Conservation (phyloP, 2,797 vertebrate genomes). For the Chiloscyllium punctatum region DNA sequence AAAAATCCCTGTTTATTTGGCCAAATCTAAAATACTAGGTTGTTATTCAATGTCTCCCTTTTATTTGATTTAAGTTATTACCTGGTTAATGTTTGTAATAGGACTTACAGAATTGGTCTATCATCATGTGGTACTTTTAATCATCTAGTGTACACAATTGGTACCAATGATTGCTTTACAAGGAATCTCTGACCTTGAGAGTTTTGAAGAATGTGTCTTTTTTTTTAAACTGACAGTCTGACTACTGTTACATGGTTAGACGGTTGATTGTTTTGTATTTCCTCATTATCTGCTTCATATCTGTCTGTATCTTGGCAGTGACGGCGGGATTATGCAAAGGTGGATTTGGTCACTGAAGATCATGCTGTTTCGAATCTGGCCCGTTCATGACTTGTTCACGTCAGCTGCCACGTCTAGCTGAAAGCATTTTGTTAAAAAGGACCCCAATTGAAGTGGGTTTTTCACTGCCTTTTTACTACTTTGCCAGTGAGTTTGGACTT, state of each 20-base stretch:
- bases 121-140: neutral
- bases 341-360: neutral
- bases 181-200: neutral
- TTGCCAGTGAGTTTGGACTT: neutral
- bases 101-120: neutral
- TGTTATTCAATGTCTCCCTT: neutral
- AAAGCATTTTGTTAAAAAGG: neutral
- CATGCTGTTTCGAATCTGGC: neutral
- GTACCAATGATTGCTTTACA: neutral
- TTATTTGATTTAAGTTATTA: neutral
- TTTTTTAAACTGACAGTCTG: neutral
- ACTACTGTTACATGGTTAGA: neutral
- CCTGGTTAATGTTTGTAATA: neutral
- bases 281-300: neutral
- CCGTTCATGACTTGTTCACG: neutral
- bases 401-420: neutral
- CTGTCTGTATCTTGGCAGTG: neutral
- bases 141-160: neutral
- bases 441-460: neutral
- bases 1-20: neutral
- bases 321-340: neutral
- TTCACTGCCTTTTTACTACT: neutral
- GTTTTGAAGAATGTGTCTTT: neutral
- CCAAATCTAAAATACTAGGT: neutral
- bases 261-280: neutral